phyloP scores from a whole-genome alignment of 2,888 invertebrate genomes.

The Pyrgus malvae region DNA sequence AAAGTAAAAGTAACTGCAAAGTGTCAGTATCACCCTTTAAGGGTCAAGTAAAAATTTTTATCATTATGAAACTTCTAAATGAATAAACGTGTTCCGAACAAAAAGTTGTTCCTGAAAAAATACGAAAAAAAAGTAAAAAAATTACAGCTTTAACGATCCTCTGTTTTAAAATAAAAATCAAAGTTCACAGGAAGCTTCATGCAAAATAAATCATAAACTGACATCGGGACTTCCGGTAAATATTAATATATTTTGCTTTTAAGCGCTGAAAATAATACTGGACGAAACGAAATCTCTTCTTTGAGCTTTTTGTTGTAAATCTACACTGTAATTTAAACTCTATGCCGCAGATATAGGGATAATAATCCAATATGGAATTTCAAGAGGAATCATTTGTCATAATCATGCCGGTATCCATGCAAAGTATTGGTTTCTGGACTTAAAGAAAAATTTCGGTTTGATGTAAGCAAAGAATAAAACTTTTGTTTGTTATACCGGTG shows the following conservation, averaged over 20 bases:
- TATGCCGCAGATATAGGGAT: not conserved
- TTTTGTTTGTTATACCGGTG: too few relatives aligned
- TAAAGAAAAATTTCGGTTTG: conserved; percentile 13
- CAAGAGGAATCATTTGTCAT: conserved; percentile 21
- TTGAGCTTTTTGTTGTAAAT: conserved; percentile 19
- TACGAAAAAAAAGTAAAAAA: not conserved
- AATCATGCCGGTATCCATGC: conserved; percentile 22
- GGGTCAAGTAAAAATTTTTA: too few relatives aligned
- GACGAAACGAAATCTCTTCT: conserved; percentile 1
- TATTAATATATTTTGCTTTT: conserved; percentile 23
- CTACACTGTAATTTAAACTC: not conserved
- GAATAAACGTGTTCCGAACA: too few relatives aligned
- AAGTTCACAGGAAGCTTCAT: not conserved
- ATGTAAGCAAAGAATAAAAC: conserved; percentile 6
- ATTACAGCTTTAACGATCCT: not conserved
- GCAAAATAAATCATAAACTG: conserved; percentile 22
- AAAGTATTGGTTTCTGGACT: conserved; percentile 20
- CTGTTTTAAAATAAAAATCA: not conserved
- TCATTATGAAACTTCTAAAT: too few relatives aligned
- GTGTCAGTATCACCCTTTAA: too few relatives aligned
- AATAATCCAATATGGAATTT: not conserved
- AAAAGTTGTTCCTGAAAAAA: too few relatives aligned
- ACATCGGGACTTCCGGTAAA: conserved; percentile 20
- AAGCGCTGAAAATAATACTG: conserved; percentile 13
- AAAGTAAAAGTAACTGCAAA: too few relatives aligned